Conservation (phyloP, 2,113 vertebrate genomes). For the Thunnus thynnus region DNA sequence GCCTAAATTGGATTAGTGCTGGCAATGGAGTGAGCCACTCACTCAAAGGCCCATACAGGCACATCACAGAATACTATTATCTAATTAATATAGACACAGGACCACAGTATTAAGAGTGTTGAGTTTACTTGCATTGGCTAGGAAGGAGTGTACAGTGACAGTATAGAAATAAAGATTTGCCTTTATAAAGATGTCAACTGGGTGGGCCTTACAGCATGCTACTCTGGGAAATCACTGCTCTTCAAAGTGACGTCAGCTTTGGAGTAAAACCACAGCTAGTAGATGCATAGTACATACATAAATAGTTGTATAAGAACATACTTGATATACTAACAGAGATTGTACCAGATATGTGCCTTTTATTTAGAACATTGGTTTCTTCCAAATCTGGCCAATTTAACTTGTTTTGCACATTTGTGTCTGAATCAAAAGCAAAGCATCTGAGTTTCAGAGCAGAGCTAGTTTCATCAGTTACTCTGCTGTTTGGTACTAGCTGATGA, state of each 20-base stretch:
- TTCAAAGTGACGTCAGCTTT: conserved; percentile 19
- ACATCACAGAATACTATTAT: conserved; percentile 52
- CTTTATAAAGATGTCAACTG: conserved; percentile 3
- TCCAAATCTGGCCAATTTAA: background rate
- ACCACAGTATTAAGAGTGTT: conserved; percentile 40
- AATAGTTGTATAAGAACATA: background rate
- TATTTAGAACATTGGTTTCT: background rate
- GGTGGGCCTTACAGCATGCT: background rate
- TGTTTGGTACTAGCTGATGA: conserved; percentile 49
- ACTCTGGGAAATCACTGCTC: background rate
- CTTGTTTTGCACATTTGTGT: conserved; percentile 11
- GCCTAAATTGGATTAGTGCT: conserved; percentile 82
- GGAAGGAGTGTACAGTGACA: background rate
- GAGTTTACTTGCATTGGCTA: conserved; percentile 25
- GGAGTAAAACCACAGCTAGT: background rate
- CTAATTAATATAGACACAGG: conserved; percentile 59
- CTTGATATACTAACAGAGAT: background rate
- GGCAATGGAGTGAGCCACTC: conserved; percentile 55
- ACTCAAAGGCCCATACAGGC: conserved; percentile 50
- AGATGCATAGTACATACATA: background rate
- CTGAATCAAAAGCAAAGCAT: conserved; percentile 22
- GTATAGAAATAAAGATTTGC: background rate
- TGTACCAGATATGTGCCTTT: background rate
- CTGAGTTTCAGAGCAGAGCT: conserved; percentile 19
- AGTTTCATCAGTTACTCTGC: conserved; percentile 35